These are phyloP conservation scores for Erebia aethiops DNA, from an alignment of 2,888 invertebrate genomes.

Conservation along the genomic window DNA sequence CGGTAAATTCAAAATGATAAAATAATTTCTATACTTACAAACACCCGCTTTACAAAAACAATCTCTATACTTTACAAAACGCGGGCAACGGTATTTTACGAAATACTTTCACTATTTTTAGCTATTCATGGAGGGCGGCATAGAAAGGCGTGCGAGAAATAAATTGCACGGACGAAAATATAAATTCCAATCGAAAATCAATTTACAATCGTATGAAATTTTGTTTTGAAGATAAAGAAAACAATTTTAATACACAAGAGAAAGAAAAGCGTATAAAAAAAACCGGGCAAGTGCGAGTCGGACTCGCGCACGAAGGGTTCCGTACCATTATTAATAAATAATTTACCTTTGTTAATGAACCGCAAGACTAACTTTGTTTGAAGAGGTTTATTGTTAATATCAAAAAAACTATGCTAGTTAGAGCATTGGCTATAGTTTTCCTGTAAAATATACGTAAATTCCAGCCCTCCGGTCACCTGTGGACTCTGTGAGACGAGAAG, in stretches of 20 bases:
- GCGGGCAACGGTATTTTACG: background rate
- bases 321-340: too few species aligned
- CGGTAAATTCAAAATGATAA: background rate
- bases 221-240: slow-evolving; percentile 5
- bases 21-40: background rate
- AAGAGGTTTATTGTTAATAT: too few species aligned
- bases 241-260: slow-evolving; percentile 5
- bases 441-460: too few species aligned
- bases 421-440: too few species aligned
- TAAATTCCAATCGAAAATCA: background rate
- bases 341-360: too few species aligned
- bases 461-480: too few species aligned
- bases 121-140: background rate
- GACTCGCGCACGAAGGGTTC: too few species aligned
- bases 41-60: background rate
- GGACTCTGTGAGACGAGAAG: too few species aligned
- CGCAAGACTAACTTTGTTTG: too few species aligned
- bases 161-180: background rate
- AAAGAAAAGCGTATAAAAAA: background rate
- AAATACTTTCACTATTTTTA: background rate
- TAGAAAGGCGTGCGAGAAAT: slow-evolving; percentile 7
- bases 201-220: slow-evolving; percentile 1
- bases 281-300: too few species aligned
- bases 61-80: background rate
- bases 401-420: too few species aligned